phyloP scores from a whole-genome alignment of 2,113 vertebrate genomes.

The Rhynchopsitta pachyrhyncha region DNA sequence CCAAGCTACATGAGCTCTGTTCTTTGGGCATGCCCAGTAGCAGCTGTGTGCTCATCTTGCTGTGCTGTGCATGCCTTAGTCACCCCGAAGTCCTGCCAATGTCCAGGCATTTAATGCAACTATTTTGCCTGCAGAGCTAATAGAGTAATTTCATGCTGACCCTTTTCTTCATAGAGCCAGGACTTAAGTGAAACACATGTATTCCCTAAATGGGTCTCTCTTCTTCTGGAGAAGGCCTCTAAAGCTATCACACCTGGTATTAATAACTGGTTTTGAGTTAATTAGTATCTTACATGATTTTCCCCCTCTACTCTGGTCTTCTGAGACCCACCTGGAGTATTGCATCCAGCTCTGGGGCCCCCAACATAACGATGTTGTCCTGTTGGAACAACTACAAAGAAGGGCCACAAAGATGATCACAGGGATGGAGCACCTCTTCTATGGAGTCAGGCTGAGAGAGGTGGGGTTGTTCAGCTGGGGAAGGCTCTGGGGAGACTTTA shows the following conservation, averaged over 20 bases:
- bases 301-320: background rate
- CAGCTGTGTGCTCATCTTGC: background rate
- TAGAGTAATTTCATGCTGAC: background rate
- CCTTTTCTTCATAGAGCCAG: background rate
- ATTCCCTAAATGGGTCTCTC: background rate
- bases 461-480: background rate
- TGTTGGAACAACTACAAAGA: background rate
- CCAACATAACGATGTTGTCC: background rate
- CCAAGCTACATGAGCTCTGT: background rate
- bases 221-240: background rate
- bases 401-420: background rate
- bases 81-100: background rate
- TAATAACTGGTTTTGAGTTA: background rate
- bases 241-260: accelerated
- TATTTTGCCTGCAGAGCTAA: background rate
- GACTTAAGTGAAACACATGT: background rate
- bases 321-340: background rate
- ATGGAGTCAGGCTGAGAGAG: background rate
- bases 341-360: background rate
- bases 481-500: background rate
- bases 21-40: background rate
- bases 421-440: background rate
- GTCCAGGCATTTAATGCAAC: background rate
- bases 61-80: background rate
- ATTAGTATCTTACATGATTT: background rate